Base-by-base conservation (phyloP, 2,797 vertebrate genomes). In the Artibeus jamaicensis region DNA sequence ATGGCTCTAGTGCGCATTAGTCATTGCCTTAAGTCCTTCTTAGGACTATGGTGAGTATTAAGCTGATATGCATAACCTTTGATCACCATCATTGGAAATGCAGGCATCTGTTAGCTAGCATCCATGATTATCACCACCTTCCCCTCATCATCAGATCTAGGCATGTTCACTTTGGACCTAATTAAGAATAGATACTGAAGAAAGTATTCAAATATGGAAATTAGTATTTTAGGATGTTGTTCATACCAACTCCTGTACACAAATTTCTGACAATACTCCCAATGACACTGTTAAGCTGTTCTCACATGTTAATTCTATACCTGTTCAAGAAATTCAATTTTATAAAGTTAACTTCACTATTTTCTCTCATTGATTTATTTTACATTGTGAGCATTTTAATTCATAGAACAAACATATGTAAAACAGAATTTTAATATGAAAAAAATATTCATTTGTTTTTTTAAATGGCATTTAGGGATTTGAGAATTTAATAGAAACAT, bases 401-500 rank as follows among this genome's bases (percentile, higher is more conserved):
- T 91, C 88, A 2, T 2, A 93, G 55, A 92, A 55, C 18, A 79
- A 87, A 53, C 1, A 67, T n/a, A 57, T 42, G 55, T 48, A 68
- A 24, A 96, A 87, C 9, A 93, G 0, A 87, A 81, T 95, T 93
- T 93, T 85, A 59, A 53, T 67, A 46, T 44, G 62, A 82, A 82
- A 62, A 57, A 62, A 11, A 22, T 9, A 62, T 48, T 87, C 1
- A 39, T 65, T 91, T 50, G 11, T n/a, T 91, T 76, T 84, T 15
- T 29, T 76, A 55, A 89, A 93, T 22, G 34, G 3, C 15, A 39
- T 73, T 62, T 77, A 82, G 2, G 4, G 84, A 82, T 48, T 88
- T 85, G 37, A 37, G 5, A 76, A 55, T 12, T 46, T 44, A 93
- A 71, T 46, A 53, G 22, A 86, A 91, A 32, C 29, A 53, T 32